Evolutionary conservation across 1,140 invertebrate species (phyloP).

Genomic region (Caenorhabditis elegans): DNA sequence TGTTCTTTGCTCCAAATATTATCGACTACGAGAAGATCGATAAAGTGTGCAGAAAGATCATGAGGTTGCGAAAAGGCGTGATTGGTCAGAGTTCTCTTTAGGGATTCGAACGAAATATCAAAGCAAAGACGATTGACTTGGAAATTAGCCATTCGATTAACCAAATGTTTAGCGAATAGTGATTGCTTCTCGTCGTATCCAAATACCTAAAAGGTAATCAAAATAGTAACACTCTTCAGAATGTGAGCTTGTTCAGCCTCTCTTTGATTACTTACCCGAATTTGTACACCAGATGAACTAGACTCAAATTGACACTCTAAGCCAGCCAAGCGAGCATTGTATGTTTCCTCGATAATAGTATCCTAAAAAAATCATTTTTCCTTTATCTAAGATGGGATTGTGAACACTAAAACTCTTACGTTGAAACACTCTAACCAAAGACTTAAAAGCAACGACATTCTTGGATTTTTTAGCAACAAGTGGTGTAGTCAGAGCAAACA

Average conservation of each 20-base stretch:
- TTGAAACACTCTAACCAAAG: slow-evolving; percentile 74
- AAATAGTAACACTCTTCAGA: not conserved
- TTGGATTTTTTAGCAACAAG: slow-evolving; percentile 82
- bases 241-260: slow-evolving; percentile 74
- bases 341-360: slow-evolving; percentile 85
- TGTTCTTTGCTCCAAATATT: slow-evolving; percentile 85
- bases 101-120: slow-evolving; percentile 85
- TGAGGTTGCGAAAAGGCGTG: slow-evolving; percentile 85
- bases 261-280: slow-evolving; percentile 72
- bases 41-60: slow-evolving; percentile 87
- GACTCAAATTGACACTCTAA: slow-evolving; percentile 76
- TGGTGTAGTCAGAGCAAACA: slow-evolving; percentile 72
- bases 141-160: slow-evolving; percentile 82
- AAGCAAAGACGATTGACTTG: slow-evolving; percentile 76
- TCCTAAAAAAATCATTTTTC: no score
- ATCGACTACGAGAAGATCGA: slow-evolving; percentile 80
- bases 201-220: not conserved
- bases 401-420: not conserved
- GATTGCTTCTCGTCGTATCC: slow-evolving; percentile 90
- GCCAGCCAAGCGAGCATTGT: slow-evolving; percentile 85
- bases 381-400: not conserved
- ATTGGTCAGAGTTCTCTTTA: slow-evolving; percentile 75
- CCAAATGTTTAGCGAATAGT: slow-evolving; percentile 81
- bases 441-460: slow-evolving; percentile 79
- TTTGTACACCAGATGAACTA: not conserved